Evolutionary conservation across 2,113 vertebrate genomes (phyloP).

Genomic region (Corydoras sp.): DNA sequence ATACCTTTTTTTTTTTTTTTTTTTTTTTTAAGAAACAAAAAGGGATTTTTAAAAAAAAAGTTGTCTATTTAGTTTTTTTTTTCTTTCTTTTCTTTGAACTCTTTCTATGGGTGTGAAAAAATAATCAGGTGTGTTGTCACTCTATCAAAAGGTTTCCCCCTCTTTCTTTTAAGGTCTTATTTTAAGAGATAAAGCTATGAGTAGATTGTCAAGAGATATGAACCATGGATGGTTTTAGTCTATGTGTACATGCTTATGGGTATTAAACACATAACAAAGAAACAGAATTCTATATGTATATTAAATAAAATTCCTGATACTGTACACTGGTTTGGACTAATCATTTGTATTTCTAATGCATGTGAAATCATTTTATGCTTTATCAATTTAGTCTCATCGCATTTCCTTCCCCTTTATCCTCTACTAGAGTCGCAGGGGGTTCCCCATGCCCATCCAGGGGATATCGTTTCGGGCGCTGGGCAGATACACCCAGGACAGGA

Average conservation of each 20-base stretch:
- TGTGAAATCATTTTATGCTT: neutral
- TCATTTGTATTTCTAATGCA: neutral
- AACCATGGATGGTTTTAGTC: conserved; percentile 65
- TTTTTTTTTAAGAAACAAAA: conserved; percentile 50
- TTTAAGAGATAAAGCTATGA: conserved; percentile 60
- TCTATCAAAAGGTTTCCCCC: conserved; percentile 47
- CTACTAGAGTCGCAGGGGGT: too few relatives aligned
- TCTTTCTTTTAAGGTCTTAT: conserved; percentile 62
- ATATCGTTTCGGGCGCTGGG: too few relatives aligned
- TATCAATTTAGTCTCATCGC: too few relatives aligned
- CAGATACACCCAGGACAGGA: too few relatives aligned
- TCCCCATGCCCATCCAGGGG: too few relatives aligned
- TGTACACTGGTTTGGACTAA: conserved; percentile 39
- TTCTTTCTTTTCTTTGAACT: conserved; percentile 42
- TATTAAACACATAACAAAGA: conserved; percentile 70
- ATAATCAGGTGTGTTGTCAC: conserved; percentile 59
- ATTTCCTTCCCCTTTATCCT: too few relatives aligned
- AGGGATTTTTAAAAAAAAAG: conserved; percentile 57
- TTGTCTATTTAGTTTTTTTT: conserved; percentile 40
- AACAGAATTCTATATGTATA: conserved; percentile 71
- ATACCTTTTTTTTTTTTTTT: conserved; percentile 32
- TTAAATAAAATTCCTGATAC: conserved; percentile 72
- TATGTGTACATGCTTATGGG: conserved; percentile 71
- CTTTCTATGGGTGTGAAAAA: conserved; percentile 54
- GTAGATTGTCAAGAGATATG: conserved; percentile 61